A percentile compares a stretch with the other conserved stretches of the same genome.
Evolutionary conservation across 2,113 vertebrate genomes (phyloP).

Genomic region (Dicentrarchus labrax): DNA sequence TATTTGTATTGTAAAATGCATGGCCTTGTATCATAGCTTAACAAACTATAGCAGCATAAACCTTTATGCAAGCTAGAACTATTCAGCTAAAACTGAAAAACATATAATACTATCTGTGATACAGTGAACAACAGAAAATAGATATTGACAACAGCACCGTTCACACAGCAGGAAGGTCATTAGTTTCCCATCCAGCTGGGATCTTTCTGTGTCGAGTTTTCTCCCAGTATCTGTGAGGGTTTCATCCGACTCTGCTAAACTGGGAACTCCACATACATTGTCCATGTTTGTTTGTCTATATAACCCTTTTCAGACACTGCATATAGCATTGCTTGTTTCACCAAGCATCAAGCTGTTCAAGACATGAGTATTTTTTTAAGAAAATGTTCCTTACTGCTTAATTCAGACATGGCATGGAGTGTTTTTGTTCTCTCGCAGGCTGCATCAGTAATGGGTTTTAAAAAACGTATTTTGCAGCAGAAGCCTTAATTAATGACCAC

Average conservation of each 20-base stretch:
- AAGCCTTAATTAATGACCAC: background rate
- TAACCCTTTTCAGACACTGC: background rate
- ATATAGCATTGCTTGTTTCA: background rate
- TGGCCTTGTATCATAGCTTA: background rate
- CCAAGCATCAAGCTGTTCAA: background rate
- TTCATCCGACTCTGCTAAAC: background rate
- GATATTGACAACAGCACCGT: background rate
- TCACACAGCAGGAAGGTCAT: conserved; percentile 5
- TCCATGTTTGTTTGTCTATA: background rate
- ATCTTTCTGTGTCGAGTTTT: background rate
- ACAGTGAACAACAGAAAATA: background rate
- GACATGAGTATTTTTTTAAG: background rate
- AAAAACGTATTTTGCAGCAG: background rate
- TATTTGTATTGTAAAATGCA: background rate
- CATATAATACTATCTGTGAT: background rate
- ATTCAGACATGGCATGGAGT: background rate
- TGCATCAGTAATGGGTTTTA: background rate
- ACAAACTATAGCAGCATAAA: background rate
- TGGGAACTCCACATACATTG: background rate
- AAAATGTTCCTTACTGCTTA: background rate
- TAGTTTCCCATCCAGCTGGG: background rate
- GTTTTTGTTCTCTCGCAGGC: background rate
- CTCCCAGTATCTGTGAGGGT: background rate
- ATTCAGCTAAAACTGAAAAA: background rate
- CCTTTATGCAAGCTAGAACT: background rate